These are phyloP conservation scores for Hydropsyche betteni DNA, from an alignment of 2,888 invertebrate species.

Conservation along the genomic window DNA sequence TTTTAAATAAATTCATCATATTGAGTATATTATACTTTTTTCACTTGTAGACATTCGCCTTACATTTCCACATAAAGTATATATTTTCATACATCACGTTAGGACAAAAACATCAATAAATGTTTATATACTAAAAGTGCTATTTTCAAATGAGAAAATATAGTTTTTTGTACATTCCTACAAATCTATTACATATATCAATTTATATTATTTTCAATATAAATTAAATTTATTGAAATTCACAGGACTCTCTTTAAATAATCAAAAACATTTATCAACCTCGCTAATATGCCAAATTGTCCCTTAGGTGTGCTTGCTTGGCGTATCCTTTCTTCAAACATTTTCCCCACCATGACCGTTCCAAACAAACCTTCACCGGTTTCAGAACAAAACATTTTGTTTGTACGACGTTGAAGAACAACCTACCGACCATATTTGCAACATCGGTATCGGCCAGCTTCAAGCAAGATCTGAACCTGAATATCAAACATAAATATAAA, in stretches of 20 bases:
- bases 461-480: slow-evolving; percentile 91
- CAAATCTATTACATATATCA: slow-evolving; percentile 52
- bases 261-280: too few species aligned
- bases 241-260: too few species aligned
- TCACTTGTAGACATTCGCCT: too few species aligned
- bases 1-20: too few species aligned
- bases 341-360: slow-evolving; percentile 83
- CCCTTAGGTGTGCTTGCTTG: slow-evolving; percentile 77
- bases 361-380: slow-evolving; percentile 78
- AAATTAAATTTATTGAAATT: too few species aligned
- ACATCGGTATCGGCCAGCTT: slow-evolving; percentile 87
- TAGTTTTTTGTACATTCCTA: slow-evolving; percentile 36
- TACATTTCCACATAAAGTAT: too few species aligned
- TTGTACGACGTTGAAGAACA: slow-evolving; percentile 96
- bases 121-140: not conserved
- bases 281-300: slow-evolving; percentile 74
- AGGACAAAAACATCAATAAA: too few species aligned
- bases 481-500: slow-evolving; percentile 55
- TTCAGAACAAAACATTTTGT: slow-evolving; percentile 91
- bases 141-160: slow-evolving; percentile 21
- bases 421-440: slow-evolving; percentile 88
- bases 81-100: too few species aligned
- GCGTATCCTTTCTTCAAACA: slow-evolving; percentile 74
- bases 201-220: not conserved
- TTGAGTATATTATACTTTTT: too few species aligned